phyloP scores from a whole-genome alignment of 2,797 vertebrate species.

The Fundulus diaphanus region DNA sequence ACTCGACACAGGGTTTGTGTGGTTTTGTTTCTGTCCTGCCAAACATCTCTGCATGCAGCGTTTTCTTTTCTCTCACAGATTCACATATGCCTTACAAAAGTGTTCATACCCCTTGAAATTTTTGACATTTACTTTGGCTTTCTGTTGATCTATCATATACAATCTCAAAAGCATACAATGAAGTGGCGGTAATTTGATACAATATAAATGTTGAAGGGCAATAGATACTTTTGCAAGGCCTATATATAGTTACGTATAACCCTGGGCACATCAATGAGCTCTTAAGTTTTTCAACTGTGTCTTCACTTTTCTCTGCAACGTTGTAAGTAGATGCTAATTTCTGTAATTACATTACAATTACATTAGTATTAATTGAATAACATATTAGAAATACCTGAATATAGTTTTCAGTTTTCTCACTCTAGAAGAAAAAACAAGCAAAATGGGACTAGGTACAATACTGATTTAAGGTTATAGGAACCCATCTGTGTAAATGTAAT shows the following conservation, averaged over 20 bases:
- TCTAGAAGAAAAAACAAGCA: neutral
- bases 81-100: neutral
- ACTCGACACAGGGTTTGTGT: conserved; percentile 45
- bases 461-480: neutral
- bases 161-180: neutral
- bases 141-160: too few species aligned
- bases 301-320: neutral
- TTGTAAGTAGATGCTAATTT: neutral
- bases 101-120: neutral
- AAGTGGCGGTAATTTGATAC: neutral
- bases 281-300: neutral
- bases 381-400: neutral
- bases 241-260: neutral
- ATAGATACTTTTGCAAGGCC: neutral
- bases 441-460: neutral
- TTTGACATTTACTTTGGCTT: neutral
- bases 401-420: neutral
- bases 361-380: neutral
- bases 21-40: conserved; percentile 20
- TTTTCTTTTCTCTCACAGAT: conserved; percentile 20
- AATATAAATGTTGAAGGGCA: neutral
- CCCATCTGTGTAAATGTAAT: neutral
- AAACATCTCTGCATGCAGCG: neutral
- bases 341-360: neutral
- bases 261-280: neutral